Evolutionary conservation across 30 jellyfish, hydroid and myxozoan genomes (phyloP).

Genomic region (Pseudorhiza aurosa): DNA sequence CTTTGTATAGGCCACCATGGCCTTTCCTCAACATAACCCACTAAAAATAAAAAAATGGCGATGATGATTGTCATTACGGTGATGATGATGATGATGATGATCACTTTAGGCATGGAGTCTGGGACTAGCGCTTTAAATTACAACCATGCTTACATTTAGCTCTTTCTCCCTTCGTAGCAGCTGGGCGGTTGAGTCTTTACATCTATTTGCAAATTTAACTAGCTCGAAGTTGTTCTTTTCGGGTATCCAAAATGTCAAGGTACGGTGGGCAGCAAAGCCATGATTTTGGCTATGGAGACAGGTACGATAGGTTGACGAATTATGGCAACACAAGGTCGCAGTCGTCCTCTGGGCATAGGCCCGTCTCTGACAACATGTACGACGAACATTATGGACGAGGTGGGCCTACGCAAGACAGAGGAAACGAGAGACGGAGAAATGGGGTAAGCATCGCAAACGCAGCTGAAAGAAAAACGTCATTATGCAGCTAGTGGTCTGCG

Average conservation of each 20-base stretch:
- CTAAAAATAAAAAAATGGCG: no score
- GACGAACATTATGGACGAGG: slow-evolving; percentile 69
- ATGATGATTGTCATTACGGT: no score
- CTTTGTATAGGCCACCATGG: no score
- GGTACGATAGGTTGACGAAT: slow-evolving; percentile 55
- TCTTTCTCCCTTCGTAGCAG: no score
- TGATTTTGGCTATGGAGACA: slow-evolving; percentile 59
- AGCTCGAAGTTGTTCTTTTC: not conserved
- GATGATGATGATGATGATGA: no score
- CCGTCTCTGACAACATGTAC: slow-evolving; percentile 33
- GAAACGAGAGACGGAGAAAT: slow-evolving; percentile 42
- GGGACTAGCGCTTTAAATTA: not conserved
- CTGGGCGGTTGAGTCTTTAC: not conserved
- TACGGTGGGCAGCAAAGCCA: slow-evolving; percentile 36
- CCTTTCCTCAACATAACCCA: no score
- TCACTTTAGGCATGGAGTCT: no score
- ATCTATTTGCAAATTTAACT: not conserved
- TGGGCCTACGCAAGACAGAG: slow-evolving; percentile 21
- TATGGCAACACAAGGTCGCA: slow-evolving; percentile 18
- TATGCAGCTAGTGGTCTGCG: no score
- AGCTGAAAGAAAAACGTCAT: no score
- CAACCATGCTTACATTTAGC: not conserved
- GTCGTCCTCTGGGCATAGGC: slow-evolving; percentile 13
- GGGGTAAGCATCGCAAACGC: slow-evolving; percentile 52
- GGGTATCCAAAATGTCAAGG: slow-evolving; percentile 43